Evolutionary conservation across 2,113 vertebrate genomes (phyloP), one percentile per base, ranked within the genome.

Genomic region (Orientallactaga bullata): DNA sequence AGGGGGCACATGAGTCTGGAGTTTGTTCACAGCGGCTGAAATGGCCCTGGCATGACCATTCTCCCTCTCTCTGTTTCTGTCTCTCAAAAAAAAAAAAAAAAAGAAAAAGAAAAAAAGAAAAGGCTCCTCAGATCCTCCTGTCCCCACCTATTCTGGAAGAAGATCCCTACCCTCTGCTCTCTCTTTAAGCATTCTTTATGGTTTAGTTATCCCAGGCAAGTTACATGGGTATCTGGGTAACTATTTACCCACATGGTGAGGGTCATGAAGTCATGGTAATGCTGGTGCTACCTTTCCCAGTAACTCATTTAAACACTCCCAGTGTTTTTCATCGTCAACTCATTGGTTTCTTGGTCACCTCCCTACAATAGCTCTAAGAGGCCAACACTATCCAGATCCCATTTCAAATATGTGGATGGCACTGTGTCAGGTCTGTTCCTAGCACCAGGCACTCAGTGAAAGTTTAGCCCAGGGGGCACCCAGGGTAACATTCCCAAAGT

Each of bases 221-320:
- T 55, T 39, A 81, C 8, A 23, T 51, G 39, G 85, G 35, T 81
- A 94, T 72, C 4, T 88, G 71, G 69, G 23, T 55, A 69, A 79
- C 85, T 82, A 66, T 71, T 72, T 66, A 87, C 17, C 30, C 71
- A 68, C 65, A 17, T 39, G 42, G 32, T 28, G 21, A 47, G 60
- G 39, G 73, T 28, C 32, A 37, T n/a, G n/a, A 88, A 17, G 39
- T 79, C 94, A 90, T 55, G 55, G 55, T 89, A 85, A 87, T 35
- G 87, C 68, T 65, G 73, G 66, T 66, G 37, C 91, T 8, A 9
- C 37, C 7, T 15, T 47, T 47, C 5, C 42, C 32, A 5, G 35
- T 71, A 86, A 69, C n/a, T n/a, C n/a, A n/a, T n/a, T 23, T 35
- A 69, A 88, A 74, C 79, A 71, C 37, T 47, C n/a, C 37, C 7